Evolutionary conservation across 2,113 vertebrate species (phyloP), one percentile per base, ranked within the genome.

Genomic region (Tetrao urogallus): DNA sequence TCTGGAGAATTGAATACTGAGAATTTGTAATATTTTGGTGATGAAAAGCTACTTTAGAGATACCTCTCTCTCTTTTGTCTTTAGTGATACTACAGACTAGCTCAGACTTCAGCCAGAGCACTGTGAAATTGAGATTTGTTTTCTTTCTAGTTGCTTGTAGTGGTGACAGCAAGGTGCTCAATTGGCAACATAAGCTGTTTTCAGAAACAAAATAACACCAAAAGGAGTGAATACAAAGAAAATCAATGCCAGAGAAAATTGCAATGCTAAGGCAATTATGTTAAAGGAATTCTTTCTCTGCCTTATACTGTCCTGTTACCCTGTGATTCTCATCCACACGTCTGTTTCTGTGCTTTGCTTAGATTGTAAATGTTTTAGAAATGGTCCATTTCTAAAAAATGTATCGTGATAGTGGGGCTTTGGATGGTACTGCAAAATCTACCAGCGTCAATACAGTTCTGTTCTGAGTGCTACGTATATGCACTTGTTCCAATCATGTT

Each of bases 201-300:
- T 40, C 40, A 58, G 58, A 64, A 90, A 48, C 4, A 66, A 73
- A 82, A 11, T 34, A 47, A 16, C 30, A 32, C 36, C 30, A 38
- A 42, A 83, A 90, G 14, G 11, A 2, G 0, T 15, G 71, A 90
- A 34, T 71, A 19, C 60, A 64, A 61, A 84, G 63, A 40, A 76
- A 45, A 74, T 83, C 10, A 42, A 2, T 24, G 13, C 60, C 85
- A 36, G 78, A 72, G 45, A 85, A 89, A 76, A 48, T 25, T 58
- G 52, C 58, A 16, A 5, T 36, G 4, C 16, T 71, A 34, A 75
- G 57, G 42, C 83, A 65, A 2, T 15, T 82, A 14, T 48, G 30
- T 61, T 86, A 38, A 83, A 84, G 42, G 25, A 86, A 66, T 70
- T 92, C 13, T 90, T 13, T 61, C 85, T 13, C 25, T n/a, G 10